Evolutionary conservation across 35 echinoderm and acorn worm genomes (phyloP), one percentile per base, ranked within the genome.

Genomic region (Anneissia japonica): DNA sequence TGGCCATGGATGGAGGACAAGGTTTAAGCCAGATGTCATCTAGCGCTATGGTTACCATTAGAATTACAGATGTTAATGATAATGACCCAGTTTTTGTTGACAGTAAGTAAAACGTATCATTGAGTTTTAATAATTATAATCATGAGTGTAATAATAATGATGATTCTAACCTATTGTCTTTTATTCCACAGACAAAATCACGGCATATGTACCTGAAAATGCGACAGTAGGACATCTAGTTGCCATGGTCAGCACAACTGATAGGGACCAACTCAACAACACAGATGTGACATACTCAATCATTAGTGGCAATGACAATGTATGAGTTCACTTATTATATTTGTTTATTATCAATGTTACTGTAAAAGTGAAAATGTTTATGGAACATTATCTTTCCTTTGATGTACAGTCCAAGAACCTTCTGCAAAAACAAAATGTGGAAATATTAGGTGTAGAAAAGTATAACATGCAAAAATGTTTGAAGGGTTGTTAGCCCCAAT

Each of bases 241-340:
- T 64, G 7, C 7, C 51, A 64, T 64, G 21, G 51, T 64, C 51
- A 64, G 10, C 51, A 26, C 26, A 16, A 64, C 7, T 64, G 51
- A 64, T 23, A 91, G 34, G 96, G 96, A 37, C 72, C 83, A 12
- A 26, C 51, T 64, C 51, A 64, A 64, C 51, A 99, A 99, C 73
- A 86, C 92, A 29, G 56, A 46, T 32, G 38, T 94, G 3, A 74
- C 73, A 32, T 99, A 89, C 73, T 91, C 96, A 31, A 99, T 99
- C 31, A 77, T 91, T 21, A 82, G 80, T 55, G 95, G 96, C 13
- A 91, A 99, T 72, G 85, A 86, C 45, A 84, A 88, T 72, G 51
- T 64, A 64, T 19, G 21, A 64, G 14, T 43, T 43, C 40, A 43
- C n/a, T n/a, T n/a, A n/a, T n/a, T n/a, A n/a, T n/a, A n/a, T n/a